These are phyloP conservation scores for Sclerurus mexicanus DNA, from an alignment of 2,113 vertebrate species.

Conservation along the genomic window DNA sequence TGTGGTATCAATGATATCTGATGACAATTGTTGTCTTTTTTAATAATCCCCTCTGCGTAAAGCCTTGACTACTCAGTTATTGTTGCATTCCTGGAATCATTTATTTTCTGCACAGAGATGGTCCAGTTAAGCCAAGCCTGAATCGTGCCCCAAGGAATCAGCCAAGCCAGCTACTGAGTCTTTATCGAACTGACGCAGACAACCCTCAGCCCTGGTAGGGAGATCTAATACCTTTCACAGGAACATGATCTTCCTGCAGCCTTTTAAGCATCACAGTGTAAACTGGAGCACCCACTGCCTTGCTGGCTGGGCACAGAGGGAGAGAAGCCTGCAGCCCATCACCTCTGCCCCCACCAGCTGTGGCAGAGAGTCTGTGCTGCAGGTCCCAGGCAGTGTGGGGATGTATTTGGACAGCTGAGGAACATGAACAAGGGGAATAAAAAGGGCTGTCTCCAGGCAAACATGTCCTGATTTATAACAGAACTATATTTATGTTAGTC, in stretches of 20 bases:
- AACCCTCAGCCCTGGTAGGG: background rate
- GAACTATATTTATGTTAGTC: conserved; percentile 47
- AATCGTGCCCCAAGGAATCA: conserved; percentile 3
- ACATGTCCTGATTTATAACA: conserved; percentile 5
- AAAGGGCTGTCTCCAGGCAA: conserved; percentile 12
- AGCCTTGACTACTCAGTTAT: background rate
- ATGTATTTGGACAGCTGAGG: conserved; percentile 22
- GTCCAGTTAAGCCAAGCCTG: background rate
- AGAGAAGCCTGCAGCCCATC: background rate
- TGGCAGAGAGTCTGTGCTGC: background rate
- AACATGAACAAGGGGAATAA: background rate
- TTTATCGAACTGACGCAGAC: background rate
- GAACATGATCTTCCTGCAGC: background rate
- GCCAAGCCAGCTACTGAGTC: conserved; percentile 17
- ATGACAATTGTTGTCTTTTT: conserved; percentile 17
- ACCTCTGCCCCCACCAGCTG: conserved; percentile 1
- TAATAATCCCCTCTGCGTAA: background rate
- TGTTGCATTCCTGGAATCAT: background rate
- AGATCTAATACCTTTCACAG: background rate
- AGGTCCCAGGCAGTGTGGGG: background rate
- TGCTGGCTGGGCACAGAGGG: background rate
- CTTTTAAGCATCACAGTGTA: background rate
- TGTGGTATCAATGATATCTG: background rate
- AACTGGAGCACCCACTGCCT: background rate
- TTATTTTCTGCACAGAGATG: background rate